Base-by-base conservation (phyloP, 2,797 vertebrate species). In the Ctenosaura bakeri region DNA sequence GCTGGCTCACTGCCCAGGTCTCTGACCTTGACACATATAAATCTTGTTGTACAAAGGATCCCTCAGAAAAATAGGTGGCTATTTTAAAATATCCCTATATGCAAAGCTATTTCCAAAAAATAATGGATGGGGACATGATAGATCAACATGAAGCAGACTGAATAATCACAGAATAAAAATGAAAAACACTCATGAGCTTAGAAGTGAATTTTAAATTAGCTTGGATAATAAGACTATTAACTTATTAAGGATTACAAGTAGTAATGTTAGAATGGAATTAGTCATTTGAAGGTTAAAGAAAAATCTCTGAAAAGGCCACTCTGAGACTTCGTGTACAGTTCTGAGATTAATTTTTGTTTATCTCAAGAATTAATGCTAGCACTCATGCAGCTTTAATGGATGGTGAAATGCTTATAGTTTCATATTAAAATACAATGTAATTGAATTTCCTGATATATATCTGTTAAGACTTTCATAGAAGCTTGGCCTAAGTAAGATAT, bases 131-230 rank as follows among this genome's bases (percentile, higher is more conserved):
- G 82, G 26, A 81, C 54, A 89, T 77, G 83, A 89, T 22, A 81
- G 52, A 52, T 85, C 93, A 87, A 46, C 13, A 86, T 83, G 87
- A 86, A 92, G 0, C 1, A 24, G 83, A 9, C 26, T 42, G 54
- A 90, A 88, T 89, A 92, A 93, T 93, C 91, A 88, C 24, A 87
- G 71, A 89, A 89, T 93, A 2, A 71, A 94, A 92, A 90, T 76
- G 0, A 78, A 92, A 89, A 89, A 89, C 29, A 32, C 46, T 86
- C 46, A 86, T 76, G 52, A 9, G 16, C 52, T 90, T 93, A 92
- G 26, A 88, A 92, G 50, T 91, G 0, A 94, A 86, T 89, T 93
- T 88, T 54, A 89, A 93, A 92, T 93, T 89, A 88, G 22, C 66
- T 89, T 73, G 90, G 84, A 91, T 91, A 95, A 88, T 9, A 91